A percentile compares a stretch with the other conserved stretches of the same genome.
Evolutionary conservation across 2,888 invertebrate species (phyloP).

Genomic region (Parapristionchus giblindavisi): DNA sequence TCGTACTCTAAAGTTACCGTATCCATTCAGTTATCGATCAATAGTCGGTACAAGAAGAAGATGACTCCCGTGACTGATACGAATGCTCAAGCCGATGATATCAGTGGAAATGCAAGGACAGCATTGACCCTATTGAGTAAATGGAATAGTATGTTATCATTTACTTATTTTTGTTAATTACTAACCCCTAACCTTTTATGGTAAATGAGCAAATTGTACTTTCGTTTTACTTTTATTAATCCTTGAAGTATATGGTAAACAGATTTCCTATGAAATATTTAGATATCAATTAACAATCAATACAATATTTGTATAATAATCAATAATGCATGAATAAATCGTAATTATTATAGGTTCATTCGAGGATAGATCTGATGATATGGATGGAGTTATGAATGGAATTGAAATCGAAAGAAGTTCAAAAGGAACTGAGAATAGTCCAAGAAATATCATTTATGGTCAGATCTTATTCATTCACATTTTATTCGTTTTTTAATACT

Average conservation of each 20-base stretch:
- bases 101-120: slow-evolving; percentile 52
- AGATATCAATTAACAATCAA: too few relatives aligned
- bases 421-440: slow-evolving; percentile 14
- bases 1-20: background rate
- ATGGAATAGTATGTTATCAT: slow-evolving; percentile 50
- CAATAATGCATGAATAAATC: background rate
- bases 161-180: background rate
- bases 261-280: too few relatives aligned
- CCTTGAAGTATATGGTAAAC: too few relatives aligned
- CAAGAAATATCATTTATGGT: slow-evolving; percentile 31
- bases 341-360: slow-evolving; percentile 17
- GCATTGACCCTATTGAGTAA: slow-evolving; percentile 55
- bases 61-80: slow-evolving; percentile 50
- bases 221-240: too few relatives aligned
- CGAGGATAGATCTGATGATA: slow-evolving; percentile 31
- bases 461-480: too few relatives aligned
- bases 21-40: slow-evolving; percentile 64
- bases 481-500: too few relatives aligned
- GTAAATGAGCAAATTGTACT: too few relatives aligned
- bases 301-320: background rate
- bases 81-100: slow-evolving; percentile 56
- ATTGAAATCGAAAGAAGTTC: background rate
- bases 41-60: slow-evolving; percentile 60
- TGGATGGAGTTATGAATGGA: slow-evolving; percentile 27
- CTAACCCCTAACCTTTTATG: too few relatives aligned